A percentile compares a stretch with the other conserved stretches of the same genome.
These are phyloP conservation scores for Elanus axillaris DNA, from an alignment of 2,113 vertebrate species.

Conservation along the genomic window DNA sequence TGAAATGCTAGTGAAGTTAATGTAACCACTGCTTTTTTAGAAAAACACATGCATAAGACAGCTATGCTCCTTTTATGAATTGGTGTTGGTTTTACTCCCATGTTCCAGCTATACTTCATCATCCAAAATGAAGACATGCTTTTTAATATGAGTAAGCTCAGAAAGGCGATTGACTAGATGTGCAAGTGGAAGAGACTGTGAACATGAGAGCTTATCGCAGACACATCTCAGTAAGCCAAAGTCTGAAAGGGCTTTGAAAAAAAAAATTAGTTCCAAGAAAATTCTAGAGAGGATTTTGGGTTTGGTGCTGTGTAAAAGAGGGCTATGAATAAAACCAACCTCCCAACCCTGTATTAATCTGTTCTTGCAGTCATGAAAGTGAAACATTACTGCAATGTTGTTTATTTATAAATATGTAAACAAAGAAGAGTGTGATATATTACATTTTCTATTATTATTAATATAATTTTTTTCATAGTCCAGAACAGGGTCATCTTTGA, in stretches of 20 bases:
- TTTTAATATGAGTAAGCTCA: background rate
- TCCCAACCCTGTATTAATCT: background rate
- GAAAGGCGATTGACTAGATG: background rate
- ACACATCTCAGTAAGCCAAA: background rate
- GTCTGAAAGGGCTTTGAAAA: background rate
- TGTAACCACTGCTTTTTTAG: background rate
- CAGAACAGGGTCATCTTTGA: background rate
- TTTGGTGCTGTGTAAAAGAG: background rate
- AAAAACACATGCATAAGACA: background rate
- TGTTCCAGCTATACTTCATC: background rate
- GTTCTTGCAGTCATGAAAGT: background rate
- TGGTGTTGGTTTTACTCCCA: background rate
- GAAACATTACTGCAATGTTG: background rate
- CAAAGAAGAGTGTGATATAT: background rate
- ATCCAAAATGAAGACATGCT: rapidly evolving
- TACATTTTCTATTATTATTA: background rate
- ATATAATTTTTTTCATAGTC: background rate
- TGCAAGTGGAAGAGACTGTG: background rate
- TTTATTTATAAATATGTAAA: background rate
- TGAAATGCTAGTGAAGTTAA: background rate
- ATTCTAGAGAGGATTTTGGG: background rate
- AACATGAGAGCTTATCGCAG: background rate
- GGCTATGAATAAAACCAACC: background rate
- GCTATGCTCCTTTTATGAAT: background rate
- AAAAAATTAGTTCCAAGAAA: background rate